phyloP scores from a whole-genome alignment of 2,888 invertebrate species.

The Chamaedrilus cognettii region DNA sequence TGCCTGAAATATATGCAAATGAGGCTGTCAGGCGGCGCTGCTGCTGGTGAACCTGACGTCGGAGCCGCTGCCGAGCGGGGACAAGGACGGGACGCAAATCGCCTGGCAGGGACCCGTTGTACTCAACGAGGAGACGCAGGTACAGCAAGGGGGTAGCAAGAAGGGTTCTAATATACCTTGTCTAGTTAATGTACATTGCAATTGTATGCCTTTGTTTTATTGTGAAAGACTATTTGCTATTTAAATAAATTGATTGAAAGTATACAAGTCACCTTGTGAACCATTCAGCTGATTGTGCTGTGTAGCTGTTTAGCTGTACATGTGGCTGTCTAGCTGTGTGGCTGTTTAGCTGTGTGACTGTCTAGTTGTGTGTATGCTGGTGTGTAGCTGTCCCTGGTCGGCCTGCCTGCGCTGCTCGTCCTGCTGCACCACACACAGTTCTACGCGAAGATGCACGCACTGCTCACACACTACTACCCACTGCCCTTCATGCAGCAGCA shows the following conservation, averaged over 20 bases:
- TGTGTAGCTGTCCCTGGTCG: conserved; percentile 49
- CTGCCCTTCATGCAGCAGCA: conserved; percentile 46
- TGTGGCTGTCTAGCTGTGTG: too few relatives aligned
- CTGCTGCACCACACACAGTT: conserved; percentile 54
- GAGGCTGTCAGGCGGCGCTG: conserved; percentile 48
- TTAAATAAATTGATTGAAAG: too few relatives aligned
- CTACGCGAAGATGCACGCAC: conserved; percentile 47
- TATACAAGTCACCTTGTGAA: too few relatives aligned
- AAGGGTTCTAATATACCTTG: too few relatives aligned
- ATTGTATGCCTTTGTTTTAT: too few relatives aligned
- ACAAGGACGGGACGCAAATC: conserved; percentile 35
- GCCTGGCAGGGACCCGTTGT: conserved; percentile 53
- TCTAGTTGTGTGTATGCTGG: background rate
- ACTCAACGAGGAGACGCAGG: conserved; percentile 51
- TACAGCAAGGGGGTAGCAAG: too few relatives aligned
- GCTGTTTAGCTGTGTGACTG: too few relatives aligned
- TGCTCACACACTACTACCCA: conserved; percentile 49
- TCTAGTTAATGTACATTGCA: too few relatives aligned
- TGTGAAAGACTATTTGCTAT: too few relatives aligned
- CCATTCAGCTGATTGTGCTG: too few relatives aligned
- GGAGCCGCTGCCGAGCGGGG: conserved; percentile 47
- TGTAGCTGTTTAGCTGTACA: too few relatives aligned
- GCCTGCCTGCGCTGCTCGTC: conserved; percentile 51
- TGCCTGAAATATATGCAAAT: too few relatives aligned
- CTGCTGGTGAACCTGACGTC: conserved; percentile 54